Evolutionary conservation across 2,113 vertebrate species (phyloP), one percentile per base, ranked within the genome.

Genomic region (Seriola dumerili): DNA sequence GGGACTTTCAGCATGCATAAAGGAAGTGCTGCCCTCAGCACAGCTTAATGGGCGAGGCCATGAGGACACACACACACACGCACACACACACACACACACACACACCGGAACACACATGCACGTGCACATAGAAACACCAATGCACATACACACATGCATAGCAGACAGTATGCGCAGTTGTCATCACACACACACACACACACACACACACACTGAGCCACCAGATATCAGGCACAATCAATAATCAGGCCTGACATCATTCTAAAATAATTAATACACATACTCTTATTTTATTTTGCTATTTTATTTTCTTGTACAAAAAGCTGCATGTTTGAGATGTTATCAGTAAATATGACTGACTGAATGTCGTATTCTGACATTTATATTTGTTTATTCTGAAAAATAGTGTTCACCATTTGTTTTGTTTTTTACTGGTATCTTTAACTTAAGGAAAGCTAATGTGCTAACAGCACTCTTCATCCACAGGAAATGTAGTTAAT

Each of bases 21-120:
- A 96, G 87, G 93, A 97, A 97, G 84, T 94, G 97, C 97, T 96
- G 92, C 85, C 71, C 94, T 97, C 96, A 97, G 97, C 97, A 96
- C 93, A 92, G 95, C 95, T 95, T 94, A 89, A 91, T 91, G 90
- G 96, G 92, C 89, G 92, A 94, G 91, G 86, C 91, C 93, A 89
- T 13, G 93, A 90, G 93, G 89, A 87, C 93, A 94, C 94, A 93
- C 95, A 92, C 66, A 59, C 36, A 69, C 38, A 55, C 54, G 55
- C 36, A 69, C 25, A 55, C 48, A 44, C 48, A 57, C 92, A 92
- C 59, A 80, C 48, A 40, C n/a, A 40, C 40, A 40, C 40, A 58
- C 17, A 59, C 48, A 36, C 80, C 14, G 4, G 10, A 4, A 74
- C 79, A 72, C 55, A 19, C 66, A 69, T 9, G 29, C 91, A 93